phyloP scores from a whole-genome alignment of 2,113 vertebrate species.

The Pelusios castaneus region DNA sequence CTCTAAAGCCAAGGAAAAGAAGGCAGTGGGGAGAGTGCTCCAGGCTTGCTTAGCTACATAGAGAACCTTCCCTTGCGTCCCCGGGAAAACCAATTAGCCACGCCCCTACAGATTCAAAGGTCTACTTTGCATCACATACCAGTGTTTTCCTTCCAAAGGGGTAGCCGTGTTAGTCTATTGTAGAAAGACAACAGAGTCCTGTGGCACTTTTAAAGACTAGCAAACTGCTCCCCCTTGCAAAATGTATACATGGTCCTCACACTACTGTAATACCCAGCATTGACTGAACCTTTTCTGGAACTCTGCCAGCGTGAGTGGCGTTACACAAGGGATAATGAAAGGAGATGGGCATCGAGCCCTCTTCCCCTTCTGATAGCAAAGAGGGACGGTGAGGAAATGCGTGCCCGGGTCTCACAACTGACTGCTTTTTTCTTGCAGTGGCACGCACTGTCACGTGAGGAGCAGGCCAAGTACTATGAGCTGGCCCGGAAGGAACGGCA shows the following conservation, averaged over 20 bases:
- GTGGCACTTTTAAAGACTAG: too few species aligned
- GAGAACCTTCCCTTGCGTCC: neutral
- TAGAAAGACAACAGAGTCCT: too few species aligned
- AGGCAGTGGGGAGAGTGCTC: neutral
- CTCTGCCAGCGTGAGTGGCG: neutral
- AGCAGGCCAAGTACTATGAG: slow-evolving; percentile 99
- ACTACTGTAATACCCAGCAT: neutral
- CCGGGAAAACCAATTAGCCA: neutral
- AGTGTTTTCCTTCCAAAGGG: neutral
- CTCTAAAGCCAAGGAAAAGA: neutral
- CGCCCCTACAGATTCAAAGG: neutral
- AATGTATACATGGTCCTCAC: neutral
- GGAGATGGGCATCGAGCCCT: neutral
- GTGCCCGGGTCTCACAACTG: fast-evolving
- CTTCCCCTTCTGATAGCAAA: neutral
- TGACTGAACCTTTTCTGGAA: neutral
- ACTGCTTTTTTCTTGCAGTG: slow-evolving; percentile 81
- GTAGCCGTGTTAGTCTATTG: too few species aligned
- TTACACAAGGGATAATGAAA: neutral
- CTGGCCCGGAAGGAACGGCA: slow-evolving; percentile 97
- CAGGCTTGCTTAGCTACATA: neutral
- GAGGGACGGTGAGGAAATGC: neutral
- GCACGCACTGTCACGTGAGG: slow-evolving; percentile 96
- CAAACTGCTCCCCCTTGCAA: neutral
- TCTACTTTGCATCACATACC: neutral